A percentile compares a stretch with the other conserved stretches of the same genome.
Conservation (phyloP, 2,888 invertebrate genomes). For the Electrophaes corylata region DNA sequence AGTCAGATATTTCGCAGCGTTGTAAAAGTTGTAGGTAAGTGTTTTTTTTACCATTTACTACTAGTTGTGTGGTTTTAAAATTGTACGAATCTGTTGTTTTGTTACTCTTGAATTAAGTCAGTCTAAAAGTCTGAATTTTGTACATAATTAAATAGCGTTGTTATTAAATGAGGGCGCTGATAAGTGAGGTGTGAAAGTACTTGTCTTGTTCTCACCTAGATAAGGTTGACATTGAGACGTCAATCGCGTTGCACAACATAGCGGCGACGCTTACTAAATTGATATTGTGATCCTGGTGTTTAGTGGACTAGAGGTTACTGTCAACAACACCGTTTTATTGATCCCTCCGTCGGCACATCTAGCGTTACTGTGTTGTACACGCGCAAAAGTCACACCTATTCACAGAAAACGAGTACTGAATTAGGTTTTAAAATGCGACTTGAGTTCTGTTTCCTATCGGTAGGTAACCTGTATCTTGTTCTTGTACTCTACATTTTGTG, state of each 20-base stretch:
- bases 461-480: neutral
- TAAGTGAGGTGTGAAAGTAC: conserved; percentile 19
- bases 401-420: neutral
- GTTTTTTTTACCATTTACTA: neutral
- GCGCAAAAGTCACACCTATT: neutral
- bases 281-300: conserved; percentile 18
- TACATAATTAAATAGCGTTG: conserved; percentile 10
- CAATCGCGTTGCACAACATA: conserved; percentile 32
- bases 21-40: neutral
- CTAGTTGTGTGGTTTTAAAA: no score
- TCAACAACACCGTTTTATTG: neutral
- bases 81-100: no score
- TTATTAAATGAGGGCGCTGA: conserved; percentile 21
- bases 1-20: neutral
- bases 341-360: neutral
- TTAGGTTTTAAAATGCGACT: neutral
- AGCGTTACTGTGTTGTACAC: neutral
- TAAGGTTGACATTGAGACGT: conserved; percentile 37
- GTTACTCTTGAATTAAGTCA: no score
- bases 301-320: neutral
- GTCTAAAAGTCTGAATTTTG: neutral
- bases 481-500: neutral
- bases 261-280: conserved; percentile 20
- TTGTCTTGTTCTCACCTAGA: conserved; percentile 28
- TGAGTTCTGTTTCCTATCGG: neutral